These are phyloP conservation scores for Latheticus oryzae DNA, from an alignment of 2,888 invertebrate genomes.

Conservation along the genomic window DNA sequence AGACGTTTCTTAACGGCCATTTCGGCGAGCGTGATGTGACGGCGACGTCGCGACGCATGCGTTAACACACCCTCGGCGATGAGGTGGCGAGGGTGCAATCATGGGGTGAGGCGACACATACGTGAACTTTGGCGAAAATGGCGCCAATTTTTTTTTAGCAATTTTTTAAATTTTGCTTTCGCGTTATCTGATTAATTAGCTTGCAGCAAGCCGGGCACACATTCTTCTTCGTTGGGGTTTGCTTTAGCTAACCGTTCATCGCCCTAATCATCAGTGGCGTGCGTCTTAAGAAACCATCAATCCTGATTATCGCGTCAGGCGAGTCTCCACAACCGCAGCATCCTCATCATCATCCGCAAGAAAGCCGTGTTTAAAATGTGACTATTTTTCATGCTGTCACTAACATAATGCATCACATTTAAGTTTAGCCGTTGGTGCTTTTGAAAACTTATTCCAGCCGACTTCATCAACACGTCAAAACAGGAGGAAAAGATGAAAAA, in stretches of 20 bases:
- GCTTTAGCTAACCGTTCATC: slow-evolving; percentile 3
- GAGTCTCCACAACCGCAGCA: slow-evolving; percentile 49
- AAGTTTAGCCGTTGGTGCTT: slow-evolving; percentile 50
- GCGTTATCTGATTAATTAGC: no score
- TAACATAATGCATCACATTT: slow-evolving; percentile 57
- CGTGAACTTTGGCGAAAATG: slow-evolving; percentile 35
- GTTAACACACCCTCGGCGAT: slow-evolving; percentile 53
- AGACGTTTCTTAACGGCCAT: slow-evolving; percentile 50
- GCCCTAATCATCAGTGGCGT: neutral
- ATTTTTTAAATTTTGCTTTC: slow-evolving; percentile 1
- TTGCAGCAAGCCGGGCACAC: no score
- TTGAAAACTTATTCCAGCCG: slow-evolving; percentile 54
- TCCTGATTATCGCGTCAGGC: slow-evolving; percentile 59
- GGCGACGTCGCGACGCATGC: slow-evolving; percentile 47
- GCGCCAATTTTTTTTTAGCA: slow-evolving; percentile 10
- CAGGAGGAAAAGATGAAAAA: slow-evolving; percentile 36
- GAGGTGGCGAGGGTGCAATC: slow-evolving; percentile 50
- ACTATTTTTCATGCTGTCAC: slow-evolving; percentile 63
- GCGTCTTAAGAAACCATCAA: slow-evolving; percentile 48
- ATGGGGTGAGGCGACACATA: slow-evolving; percentile 47
- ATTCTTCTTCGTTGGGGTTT: no score
- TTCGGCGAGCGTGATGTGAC: slow-evolving; percentile 47
- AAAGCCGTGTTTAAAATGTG: slow-evolving; percentile 50
- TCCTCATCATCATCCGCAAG: slow-evolving; percentile 47
- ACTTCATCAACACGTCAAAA: slow-evolving; percentile 43